These are phyloP conservation scores for Leptoclinus maculatus DNA, from an alignment of 2,797 vertebrate genomes.

Conservation along the genomic window DNA sequence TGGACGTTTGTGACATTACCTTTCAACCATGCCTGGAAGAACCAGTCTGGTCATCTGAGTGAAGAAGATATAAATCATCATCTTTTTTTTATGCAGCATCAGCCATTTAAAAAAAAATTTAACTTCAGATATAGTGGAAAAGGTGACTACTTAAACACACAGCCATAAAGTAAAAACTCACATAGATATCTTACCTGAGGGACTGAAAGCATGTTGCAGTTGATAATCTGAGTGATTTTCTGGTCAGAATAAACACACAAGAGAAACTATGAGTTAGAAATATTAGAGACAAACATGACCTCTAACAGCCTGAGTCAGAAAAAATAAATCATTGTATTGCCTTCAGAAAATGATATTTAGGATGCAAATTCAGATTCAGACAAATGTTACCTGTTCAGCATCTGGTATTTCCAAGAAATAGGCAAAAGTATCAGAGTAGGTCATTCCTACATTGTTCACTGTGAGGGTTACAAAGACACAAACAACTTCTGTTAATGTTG, in stretches of 20 bases:
- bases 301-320: neutral
- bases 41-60: conserved; percentile 84
- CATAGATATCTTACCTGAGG: conserved; percentile 75
- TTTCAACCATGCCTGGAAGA: conserved; percentile 86
- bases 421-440: conserved; percentile 45
- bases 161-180: neutral
- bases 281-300: neutral
- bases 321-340: neutral
- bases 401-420: conserved; percentile 79
- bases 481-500: neutral
- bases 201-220: conserved; percentile 85
- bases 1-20: conserved; percentile 73
- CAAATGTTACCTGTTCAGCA: conserved; percentile 72
- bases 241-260: conserved; percentile 54
- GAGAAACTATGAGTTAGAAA: neutral
- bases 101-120: neutral
- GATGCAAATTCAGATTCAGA: neutral
- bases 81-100: neutral
- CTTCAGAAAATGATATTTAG: neutral
- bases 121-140: neutral
- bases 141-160: neutral
- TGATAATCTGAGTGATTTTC: conserved; percentile 81
- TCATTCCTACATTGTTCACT: conserved; percentile 88
- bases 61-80: conserved; percentile 7
- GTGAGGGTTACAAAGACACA: conserved; percentile 28